Base-by-base conservation (phyloP, 1,140 invertebrate genomes). In the Dryas iulia region DNA sequence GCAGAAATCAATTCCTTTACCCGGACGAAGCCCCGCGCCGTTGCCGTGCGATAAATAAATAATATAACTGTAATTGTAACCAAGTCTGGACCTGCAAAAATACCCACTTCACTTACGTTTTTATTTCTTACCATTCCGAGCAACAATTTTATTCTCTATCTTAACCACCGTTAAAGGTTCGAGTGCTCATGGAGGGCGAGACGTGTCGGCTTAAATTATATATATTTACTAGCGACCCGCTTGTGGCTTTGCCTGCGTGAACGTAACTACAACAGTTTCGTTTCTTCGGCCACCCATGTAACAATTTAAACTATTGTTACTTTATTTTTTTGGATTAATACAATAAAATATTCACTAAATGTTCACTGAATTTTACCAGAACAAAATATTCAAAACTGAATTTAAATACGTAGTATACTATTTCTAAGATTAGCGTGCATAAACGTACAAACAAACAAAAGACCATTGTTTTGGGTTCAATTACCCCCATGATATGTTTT, bases 1-100 rank as follows among this genome's bases (percentile, higher is more conserved):
- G 86, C 82, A 90, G 79, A 89, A 88, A 90, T 90, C 88, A 90
- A 90, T 90, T 90, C 79, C 82, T 90, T 90, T 82, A 74, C 79
- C 78, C 81, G 83, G 79, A 84, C 81, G 74, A 72, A 71, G 74
- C 72, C 68, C 74, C 39, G 39, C 39, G 39, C 39, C 75, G 78
- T 75, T 85, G 77, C 77, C 70, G 76, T 74, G 77, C 81, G 78
- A 83, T 90, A 90, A 88, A 89, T 90, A 90, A 90, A 89, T 90
- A 90, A 90, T 86, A 86, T 82, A 86, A 86, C 68, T 82, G 87
- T 90, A 90, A 90, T 89, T 87, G 84, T 88, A 84, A 82, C 82
- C 74, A 74, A 72, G 66, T 77, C 76, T 79, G 76, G 78, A 78
- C 70, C 56, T 56, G 67, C 47, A 54, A 72, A 74, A 74, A 66